Evolutionary conservation across 53 echinoderm and acorn worm genomes (phyloP), one percentile per base, ranked within the genome.

Genomic region (Echinometra lucunter): DNA sequence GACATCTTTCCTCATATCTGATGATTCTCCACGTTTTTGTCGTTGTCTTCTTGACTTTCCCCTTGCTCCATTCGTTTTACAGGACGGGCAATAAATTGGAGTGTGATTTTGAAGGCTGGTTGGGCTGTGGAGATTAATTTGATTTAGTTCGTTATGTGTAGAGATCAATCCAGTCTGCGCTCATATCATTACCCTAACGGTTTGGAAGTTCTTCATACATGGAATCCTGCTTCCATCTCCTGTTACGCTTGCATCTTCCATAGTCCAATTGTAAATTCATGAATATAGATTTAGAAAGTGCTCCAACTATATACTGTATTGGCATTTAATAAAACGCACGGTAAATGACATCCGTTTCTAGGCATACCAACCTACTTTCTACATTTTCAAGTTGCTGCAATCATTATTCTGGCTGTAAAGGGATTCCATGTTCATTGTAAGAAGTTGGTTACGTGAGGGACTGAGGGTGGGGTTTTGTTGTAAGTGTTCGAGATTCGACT

Each of bases 211-310:
- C 1, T 21, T 44, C 81, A 40, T 44, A 81, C 81, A 42, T 42
- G 53, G 6, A 81, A 81, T 81, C 17, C 81, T 44, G 23, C 23
- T 18, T 44, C 21, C 44, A 44, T 81, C 27, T 81, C 44, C 7
- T 21, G 81, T 81, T 81, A 81, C 81, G 42, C 81, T 3, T 28
- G 81, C 42, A 21, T 25, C 12, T 25, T 44, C 81, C 6, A 81
- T 25, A 44, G 81, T 81, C 44, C 44, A 23, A 81, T 81, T 81
- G 81, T 81, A 44, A 81, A 81, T 81, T 81, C 81, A 81, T 81
- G 81, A 81, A 81, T 81, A 44, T 81, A 44, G 81, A 81, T 23
- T 44, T 10, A 81, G 19, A 81, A 44, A 81, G 81, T 81, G 81
- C 42, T 44, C 81, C 21, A 81, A 81, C 27, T 74, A 69, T n/a